Evolutionary conservation across 2,113 vertebrate genomes (phyloP).

Genomic region (Loxodonta africana): DNA sequence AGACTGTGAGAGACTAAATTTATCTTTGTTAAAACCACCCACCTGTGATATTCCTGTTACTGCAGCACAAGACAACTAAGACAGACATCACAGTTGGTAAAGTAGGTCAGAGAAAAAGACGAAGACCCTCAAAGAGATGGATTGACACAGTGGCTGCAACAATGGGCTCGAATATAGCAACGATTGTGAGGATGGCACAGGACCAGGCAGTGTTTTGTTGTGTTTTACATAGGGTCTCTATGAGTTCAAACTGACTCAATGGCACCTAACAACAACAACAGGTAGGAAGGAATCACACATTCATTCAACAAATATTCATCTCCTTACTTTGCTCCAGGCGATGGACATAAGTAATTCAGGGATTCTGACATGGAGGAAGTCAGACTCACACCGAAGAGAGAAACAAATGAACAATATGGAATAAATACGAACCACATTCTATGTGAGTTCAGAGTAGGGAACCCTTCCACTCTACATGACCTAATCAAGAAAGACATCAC

Average conservation of each 20-base stretch:
- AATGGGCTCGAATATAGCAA: background rate
- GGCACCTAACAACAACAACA: background rate
- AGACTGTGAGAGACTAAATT: too few relatives aligned
- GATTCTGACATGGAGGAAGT: background rate
- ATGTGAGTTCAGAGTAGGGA: background rate
- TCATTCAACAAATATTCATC: background rate
- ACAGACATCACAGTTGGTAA: background rate
- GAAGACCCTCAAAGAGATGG: background rate
- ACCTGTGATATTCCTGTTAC: too few relatives aligned
- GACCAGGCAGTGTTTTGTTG: too few relatives aligned
- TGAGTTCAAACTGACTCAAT: background rate
- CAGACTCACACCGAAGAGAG: background rate
- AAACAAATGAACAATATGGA: background rate
- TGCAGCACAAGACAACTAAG: too few relatives aligned
- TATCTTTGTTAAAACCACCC: too few relatives aligned
- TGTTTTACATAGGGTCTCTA: background rate
- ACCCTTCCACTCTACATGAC: background rate
- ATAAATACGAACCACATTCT: rapidly evolving
- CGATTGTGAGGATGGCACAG: background rate
- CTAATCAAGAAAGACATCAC: background rate
- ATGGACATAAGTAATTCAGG: background rate
- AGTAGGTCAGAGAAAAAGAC: background rate
- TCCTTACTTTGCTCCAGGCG: background rate
- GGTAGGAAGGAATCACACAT: background rate
- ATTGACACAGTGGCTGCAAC: background rate